phyloP scores from a whole-genome alignment of 1,140 invertebrate genomes.

The Panagrolaimus sp. region DNA sequence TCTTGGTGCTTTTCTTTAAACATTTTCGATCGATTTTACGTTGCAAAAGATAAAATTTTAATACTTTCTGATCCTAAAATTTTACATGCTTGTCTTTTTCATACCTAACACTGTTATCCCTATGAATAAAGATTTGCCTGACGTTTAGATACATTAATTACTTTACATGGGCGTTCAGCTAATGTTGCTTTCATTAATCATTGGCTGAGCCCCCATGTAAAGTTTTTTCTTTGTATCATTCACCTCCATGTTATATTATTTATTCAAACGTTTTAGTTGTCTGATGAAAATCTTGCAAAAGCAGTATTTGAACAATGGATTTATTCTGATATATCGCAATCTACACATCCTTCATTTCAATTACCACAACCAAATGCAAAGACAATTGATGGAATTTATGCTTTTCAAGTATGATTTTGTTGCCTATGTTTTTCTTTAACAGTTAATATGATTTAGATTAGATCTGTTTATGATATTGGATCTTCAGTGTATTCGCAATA shows the following conservation, averaged over 20 bases:
- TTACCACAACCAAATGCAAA: background rate
- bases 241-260: background rate
- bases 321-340: background rate
- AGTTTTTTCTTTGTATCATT: too few relatives aligned
- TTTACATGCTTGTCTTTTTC: too few relatives aligned
- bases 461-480: conserved; percentile 4
- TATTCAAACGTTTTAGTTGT: background rate
- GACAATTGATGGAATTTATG: background rate
- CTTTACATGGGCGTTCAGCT: too few relatives aligned
- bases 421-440: background rate
- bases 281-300: background rate
- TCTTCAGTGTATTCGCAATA: conserved; percentile 4
- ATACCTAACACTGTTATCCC: too few relatives aligned
- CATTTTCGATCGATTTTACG: too few relatives aligned
- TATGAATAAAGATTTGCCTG: too few relatives aligned
- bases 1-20: too few relatives aligned
- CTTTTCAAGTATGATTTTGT: conserved; percentile 2
- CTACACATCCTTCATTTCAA: background rate
- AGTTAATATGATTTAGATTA: background rate
- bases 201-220: background rate
- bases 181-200: background rate
- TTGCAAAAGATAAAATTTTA: too few relatives aligned
- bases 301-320: conserved; percentile 9
- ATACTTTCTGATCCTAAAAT: too few relatives aligned
- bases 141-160: too few relatives aligned